A percentile compares a stretch with the other conserved stretches of the same genome.
Evolutionary conservation across 2,888 invertebrate genomes (phyloP).

Genomic region (Thyatira batis): DNA sequence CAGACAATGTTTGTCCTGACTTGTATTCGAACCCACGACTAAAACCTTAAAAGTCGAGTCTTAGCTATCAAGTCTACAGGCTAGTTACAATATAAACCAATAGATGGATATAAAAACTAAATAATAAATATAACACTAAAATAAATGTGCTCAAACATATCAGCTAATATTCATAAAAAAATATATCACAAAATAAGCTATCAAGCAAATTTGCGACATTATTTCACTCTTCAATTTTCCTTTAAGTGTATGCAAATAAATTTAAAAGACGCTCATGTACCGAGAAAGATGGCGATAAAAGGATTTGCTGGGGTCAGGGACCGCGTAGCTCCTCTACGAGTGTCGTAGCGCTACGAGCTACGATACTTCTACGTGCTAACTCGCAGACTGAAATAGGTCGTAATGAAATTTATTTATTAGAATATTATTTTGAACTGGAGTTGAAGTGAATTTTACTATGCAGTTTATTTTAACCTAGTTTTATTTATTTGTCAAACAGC

Average conservation of each 20-base stretch:
- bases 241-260: constrained; percentile 30
- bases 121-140: too few relatives aligned
- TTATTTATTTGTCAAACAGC: too few relatives aligned
- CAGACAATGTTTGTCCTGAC: too few relatives aligned
- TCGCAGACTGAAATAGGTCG: constrained; percentile 9
- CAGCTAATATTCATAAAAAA: not conserved
- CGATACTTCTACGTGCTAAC: constrained; percentile 19
- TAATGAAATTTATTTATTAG: not conserved
- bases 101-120: too few relatives aligned
- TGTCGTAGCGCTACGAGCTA: constrained; percentile 28
- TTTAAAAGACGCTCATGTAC: constrained; percentile 26
- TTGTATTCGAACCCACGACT: too few relatives aligned
- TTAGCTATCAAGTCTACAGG: too few relatives aligned
- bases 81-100: too few relatives aligned
- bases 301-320: constrained; percentile 26
- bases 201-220: not conserved
- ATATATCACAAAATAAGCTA: not conserved
- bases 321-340: constrained; percentile 34
- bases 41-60: too few relatives aligned
- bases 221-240: not conserved
- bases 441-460: not conserved
- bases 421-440: not conserved
- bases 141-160: too few relatives aligned
- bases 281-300: constrained; percentile 30
- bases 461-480: not conserved